Base-by-base conservation (phyloP, 2,797 vertebrate genomes). In the Crocodylus rhombifer region DNA sequence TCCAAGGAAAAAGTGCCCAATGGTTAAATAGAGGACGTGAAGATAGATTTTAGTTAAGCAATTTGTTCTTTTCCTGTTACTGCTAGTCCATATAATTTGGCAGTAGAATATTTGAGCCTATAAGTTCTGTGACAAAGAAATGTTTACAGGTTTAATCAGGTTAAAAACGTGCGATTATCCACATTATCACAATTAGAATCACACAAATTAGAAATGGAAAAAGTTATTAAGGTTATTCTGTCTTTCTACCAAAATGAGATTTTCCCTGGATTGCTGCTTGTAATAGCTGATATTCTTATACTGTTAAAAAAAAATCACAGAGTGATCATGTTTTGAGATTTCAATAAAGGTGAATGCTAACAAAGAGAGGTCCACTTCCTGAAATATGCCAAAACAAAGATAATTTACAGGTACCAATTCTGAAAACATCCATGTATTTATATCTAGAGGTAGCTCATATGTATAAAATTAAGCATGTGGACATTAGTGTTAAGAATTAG, bases 141-240 rank as follows among this genome's bases (percentile, higher is more conserved):
- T 84, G 65, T 93, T 96, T 97, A 93, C 73, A 90, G 85, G 78
- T 94, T 80, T 92, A 91, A 96, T 93, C 79, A 92, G 58, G 86
- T 97, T 89, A 84, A 96, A 96, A 92, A 90, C 0, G 57, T 80
- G 75, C 94, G 92, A 95, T 95, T 96, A 91, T 20, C 51, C 55
- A 90, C 25, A 94, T 95, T 95, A 94, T 90, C 84, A 58, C 74
- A 73, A 80, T 92, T 92, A 95, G 82, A 88, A 91, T 95, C 81
- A 65, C 55, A 86, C 76, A 94, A 94, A 95, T 90, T 93, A 90
- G 75, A 77, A 55, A 88, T 83, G 42, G 91, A 91, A 71, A 95
- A 92, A 87, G 13, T 7, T 83, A 16, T 92, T 87, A 85, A 42
- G 81, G 57, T 88, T 84, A 85, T 83, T 91, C 92, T 91, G 26